Conservation (phyloP, 2,888 invertebrate species). For the Synanthedon formicaeformis region DNA sequence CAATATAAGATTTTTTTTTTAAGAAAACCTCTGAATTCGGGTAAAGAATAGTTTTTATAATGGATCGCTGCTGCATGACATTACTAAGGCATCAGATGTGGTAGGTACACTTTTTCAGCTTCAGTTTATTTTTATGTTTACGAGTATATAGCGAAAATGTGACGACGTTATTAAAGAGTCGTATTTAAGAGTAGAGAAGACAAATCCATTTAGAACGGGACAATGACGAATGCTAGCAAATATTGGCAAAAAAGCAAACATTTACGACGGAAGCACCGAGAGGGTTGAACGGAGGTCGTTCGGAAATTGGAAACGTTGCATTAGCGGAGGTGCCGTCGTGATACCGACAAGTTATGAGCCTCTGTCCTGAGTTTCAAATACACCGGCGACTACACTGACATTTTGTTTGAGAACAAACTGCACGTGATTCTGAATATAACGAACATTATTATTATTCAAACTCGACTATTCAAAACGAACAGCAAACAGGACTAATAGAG, state of each 20-base stretch:
- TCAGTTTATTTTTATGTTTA: no score
- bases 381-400: constrained; percentile 1
- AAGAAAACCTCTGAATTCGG: no score
- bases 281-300: constrained; percentile 23
- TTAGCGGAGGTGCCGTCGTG: constrained; percentile 43
- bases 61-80: no score
- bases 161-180: no score
- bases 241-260: constrained; percentile 38
- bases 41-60: no score
- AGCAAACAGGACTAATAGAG: no score
- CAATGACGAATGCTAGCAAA: constrained; percentile 48
- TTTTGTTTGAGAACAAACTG: neutral
- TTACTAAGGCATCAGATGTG: no score
- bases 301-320: constrained; percentile 63
- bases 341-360: constrained; percentile 51
- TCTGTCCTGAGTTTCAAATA: constrained; percentile 15
- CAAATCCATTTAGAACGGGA: constrained; percentile 50
- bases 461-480: no score
- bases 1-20: no score
- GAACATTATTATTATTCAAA: neutral
- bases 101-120: no score
- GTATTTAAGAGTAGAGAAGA: constrained; percentile 10
- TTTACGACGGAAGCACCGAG: constrained; percentile 21
- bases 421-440: neutral
- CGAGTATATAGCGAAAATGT: no score